These are phyloP conservation scores for Euura lappo DNA, from an alignment of 1,140 invertebrate genomes.

Conservation along the genomic window DNA sequence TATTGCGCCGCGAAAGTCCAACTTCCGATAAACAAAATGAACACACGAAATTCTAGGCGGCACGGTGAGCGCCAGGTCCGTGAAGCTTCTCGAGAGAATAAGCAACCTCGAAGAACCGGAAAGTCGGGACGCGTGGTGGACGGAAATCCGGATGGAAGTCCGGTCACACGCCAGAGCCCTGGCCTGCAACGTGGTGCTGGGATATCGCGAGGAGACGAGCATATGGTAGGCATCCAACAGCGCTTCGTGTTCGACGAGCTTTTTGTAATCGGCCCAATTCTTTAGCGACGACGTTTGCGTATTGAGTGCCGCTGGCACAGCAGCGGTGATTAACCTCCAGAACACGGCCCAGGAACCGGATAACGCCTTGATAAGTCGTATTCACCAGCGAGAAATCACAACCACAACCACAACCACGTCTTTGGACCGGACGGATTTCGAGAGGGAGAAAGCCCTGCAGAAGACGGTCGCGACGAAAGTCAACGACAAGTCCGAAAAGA, in stretches of 20 bases:
- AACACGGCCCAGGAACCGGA: slow-evolving; percentile 52
- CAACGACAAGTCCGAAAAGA: slow-evolving; percentile 41
- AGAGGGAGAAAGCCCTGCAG: slow-evolving; percentile 41
- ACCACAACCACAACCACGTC: slow-evolving; percentile 39
- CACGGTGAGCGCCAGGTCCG: slow-evolving; percentile 84
- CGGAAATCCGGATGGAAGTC: slow-evolving; percentile 92
- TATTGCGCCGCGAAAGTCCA: not conserved
- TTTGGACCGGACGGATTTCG: slow-evolving; percentile 44
- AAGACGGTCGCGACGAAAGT: slow-evolving; percentile 22
- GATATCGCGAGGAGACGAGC: slow-evolving; percentile 87
- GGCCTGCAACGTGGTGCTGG: slow-evolving; percentile 92
- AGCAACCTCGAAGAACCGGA: slow-evolving; percentile 86
- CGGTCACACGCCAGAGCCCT: slow-evolving; percentile 88
- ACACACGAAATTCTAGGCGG: slow-evolving; percentile 65
- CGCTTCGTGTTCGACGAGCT: slow-evolving; percentile 12
- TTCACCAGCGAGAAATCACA: slow-evolving; percentile 38
- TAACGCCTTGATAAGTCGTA: slow-evolving; percentile 33
- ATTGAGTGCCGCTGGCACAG: slow-evolving; percentile 91
- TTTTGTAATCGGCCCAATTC: slow-evolving; percentile 9
- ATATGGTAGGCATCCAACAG: slow-evolving; percentile 73
- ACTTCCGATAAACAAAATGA: not conserved
- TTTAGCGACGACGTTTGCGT: slow-evolving; percentile 93
- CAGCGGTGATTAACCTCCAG: slow-evolving; percentile 79
- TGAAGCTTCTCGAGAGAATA: slow-evolving; percentile 86
- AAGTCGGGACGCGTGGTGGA: slow-evolving; percentile 94